Evolutionary conservation across 2,888 invertebrate species (phyloP), one percentile per base, ranked within the genome.

Genomic region (Macrophya alboannulata): DNA sequence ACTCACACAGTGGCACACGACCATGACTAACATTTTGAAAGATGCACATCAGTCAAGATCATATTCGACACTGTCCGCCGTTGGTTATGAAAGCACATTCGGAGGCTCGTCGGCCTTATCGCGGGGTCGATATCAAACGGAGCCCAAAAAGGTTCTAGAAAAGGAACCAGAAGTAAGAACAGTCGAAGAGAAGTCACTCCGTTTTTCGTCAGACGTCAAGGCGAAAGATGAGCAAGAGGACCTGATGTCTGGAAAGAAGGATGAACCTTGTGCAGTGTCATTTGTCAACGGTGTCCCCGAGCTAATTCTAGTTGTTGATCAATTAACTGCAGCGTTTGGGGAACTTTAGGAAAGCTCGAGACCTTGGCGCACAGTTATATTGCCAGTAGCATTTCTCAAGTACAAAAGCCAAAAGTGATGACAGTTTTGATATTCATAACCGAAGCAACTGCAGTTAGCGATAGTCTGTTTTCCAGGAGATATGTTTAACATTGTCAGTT

Each of bases 11-110:
- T 77, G 55, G 86, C 48, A 59, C n/a, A 40, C 21, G 68, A 8
- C 9, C 10, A 55, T 65, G 51, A 68, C 43, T 8, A 17, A 45
- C 74, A 79, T 85, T 31, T 17, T 76, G 10, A 48, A 37, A 21
- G 59, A 79, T 10, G 77, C 40, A 40, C 77, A 85, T 77, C 65
- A 62, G 2, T 51, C 85, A 6, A 85, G 68, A 45, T 65, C 65
- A 21, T 85, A 79, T 37, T 85, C 85, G 31, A 77, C 85, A 4
- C 48, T 85, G 6, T 85, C 85, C 15, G 40, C 77, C 17, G 15
- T 48, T 21, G 77, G 48, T 17, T 37, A 77, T 65, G 65, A 85
- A 40, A 31, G 40, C 9, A 10, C 17, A 17, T 45, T 65, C 9
- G 65, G 48, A 3, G 48, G 48, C 21, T n/a, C 65, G 25, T 79